Evolutionary conservation across 2,888 invertebrate genomes (phyloP), one percentile per base, ranked within the genome.

Genomic region (Chironomus tentans): DNA sequence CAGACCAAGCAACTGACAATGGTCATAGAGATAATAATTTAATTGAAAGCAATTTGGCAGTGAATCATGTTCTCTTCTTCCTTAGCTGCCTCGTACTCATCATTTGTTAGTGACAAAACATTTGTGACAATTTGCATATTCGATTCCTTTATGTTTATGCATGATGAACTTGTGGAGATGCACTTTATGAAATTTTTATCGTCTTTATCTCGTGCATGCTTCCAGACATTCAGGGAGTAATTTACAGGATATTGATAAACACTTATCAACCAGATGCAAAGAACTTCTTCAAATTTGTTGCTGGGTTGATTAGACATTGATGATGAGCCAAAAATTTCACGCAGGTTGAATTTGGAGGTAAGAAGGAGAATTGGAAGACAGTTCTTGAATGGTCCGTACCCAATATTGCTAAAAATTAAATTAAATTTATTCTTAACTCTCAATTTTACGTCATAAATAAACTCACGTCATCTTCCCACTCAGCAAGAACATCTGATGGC

Each of bases 141-240:
- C 13, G n/a, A 6, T 56, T 56, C 15, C 12, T 56, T n/a, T 15
- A 15, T 7, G 15, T 18, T 56, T 1, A 56, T 15, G 56, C 18
- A 56, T 2, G 56, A 18, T 56, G 18, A 6, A 3, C 4, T 56
- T 15, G 56, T 38, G 7, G 72, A 72, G 4, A 72, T 72, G 28
- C 28, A 50, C 62, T 62, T 72, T 0, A 72, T 24, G 15, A 62
- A 6, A 3, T 7, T 28, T 38, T 28, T 10, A 13, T 72, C 72
- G 12, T 3, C 1, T 1, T 18, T 12, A 13, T 72, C 72, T 13
- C 46, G 38, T 13, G 62, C 72, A 28, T 68, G 68, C n/a, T 46
- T 47, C 74, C 74, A 74, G 6, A 74, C 38, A 18, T 48, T 74
- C 1, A 74, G 12, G 10, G 74, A 61, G 21, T 68, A 74, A 24